These are phyloP conservation scores for Chrysolina americana DNA, from an alignment of 2,888 invertebrate genomes.

Conservation along the genomic window DNA sequence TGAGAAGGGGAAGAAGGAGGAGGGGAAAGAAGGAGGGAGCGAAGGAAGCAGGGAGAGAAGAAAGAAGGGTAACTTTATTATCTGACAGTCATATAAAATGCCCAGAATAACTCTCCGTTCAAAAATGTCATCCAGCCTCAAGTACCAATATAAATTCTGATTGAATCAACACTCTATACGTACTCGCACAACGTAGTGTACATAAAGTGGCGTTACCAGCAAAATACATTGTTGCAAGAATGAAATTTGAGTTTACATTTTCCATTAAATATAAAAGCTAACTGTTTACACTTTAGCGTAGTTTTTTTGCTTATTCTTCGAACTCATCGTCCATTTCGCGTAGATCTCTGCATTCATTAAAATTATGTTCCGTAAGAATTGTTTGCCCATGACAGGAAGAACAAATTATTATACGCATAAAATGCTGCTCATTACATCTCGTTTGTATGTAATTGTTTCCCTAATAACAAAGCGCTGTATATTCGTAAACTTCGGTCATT, in stretches of 20 bases:
- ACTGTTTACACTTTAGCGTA: conserved; percentile 37
- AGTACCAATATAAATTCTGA: too few species aligned
- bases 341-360: conserved; percentile 51
- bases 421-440: conserved; percentile 60
- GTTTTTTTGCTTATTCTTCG: conserved; percentile 34
- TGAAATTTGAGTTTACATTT: not conserved
- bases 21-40: too few species aligned
- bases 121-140: too few species aligned
- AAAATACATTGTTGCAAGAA: not conserved
- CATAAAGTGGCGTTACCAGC: too few species aligned
- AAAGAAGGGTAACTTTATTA: too few species aligned
- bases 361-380: conserved; percentile 57
- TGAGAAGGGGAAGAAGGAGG: too few species aligned
- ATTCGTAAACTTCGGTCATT: conserved; percentile 59
- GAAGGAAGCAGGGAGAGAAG: too few species aligned
- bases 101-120: too few species aligned
- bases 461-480: conserved; percentile 59
- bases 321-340: conserved; percentile 35
- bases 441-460: conserved; percentile 62
- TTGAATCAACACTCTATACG: too few species aligned
- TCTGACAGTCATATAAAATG: too few species aligned
- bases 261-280: conserved; percentile 18
- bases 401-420: conserved; percentile 60
- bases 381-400: conserved; percentile 58
- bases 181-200: too few species aligned